Percentiles rank a stretch among this genome's conserved stretches.
phyloP scores from a whole-genome alignment of 2,113 vertebrate genomes.

The Pomatorhinus ruficollis region DNA sequence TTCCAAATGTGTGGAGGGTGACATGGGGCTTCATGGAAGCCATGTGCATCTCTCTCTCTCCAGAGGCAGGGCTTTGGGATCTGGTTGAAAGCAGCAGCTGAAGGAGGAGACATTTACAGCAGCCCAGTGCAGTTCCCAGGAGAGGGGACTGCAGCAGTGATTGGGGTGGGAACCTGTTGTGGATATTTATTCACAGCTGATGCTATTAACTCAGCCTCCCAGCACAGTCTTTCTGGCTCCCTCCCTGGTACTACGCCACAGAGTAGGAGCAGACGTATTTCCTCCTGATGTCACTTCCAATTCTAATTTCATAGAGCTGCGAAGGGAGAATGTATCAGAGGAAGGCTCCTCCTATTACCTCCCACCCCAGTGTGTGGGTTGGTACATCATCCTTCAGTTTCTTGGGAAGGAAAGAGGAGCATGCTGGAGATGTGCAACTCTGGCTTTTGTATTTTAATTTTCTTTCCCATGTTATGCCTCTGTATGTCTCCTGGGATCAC shows the following conservation, averaged over 20 bases:
- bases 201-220: not conserved
- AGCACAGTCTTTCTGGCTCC: not conserved
- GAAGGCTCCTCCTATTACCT: not conserved
- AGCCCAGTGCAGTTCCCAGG: not conserved
- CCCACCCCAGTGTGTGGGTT: not conserved
- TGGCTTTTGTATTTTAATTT: not conserved
- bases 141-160: not conserved
- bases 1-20: not conserved
- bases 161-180: not conserved
- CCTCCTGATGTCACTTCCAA: not conserved
- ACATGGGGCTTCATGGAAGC: no score
- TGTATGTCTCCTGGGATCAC: not conserved
- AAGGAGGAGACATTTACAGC: not conserved
- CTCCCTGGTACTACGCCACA: not conserved
- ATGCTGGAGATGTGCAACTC: not conserved
- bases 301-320: not conserved
- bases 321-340: not conserved
- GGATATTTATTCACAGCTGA: not conserved
- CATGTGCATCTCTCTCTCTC: accelerated
- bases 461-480: not conserved
- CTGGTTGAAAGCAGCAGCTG: accelerated
- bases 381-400: not conserved
- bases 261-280: not conserved
- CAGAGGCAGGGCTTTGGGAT: not conserved
- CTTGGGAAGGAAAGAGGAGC: not conserved